Evolutionary conservation across 2,888 invertebrate genomes (phyloP).

Genomic region (Tridacna gigas): DNA sequence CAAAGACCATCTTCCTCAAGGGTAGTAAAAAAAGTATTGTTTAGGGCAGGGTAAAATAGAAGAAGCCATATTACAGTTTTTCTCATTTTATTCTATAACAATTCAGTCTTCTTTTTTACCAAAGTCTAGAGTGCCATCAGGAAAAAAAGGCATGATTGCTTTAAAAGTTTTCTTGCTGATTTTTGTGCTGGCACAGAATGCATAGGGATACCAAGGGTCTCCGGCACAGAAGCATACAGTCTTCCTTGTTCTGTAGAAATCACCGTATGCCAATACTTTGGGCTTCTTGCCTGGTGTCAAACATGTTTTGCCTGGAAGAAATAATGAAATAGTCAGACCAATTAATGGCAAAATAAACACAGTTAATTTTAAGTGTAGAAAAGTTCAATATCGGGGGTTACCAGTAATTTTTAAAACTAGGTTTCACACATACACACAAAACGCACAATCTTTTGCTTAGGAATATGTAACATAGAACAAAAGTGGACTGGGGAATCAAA

Average conservation of each 20-base stretch:
- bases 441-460: too few relatives aligned
- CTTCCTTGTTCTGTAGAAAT: background rate
- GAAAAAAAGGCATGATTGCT: background rate
- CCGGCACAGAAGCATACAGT: background rate
- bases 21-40: background rate
- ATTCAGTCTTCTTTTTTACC: constrained; percentile 3
- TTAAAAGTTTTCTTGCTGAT: background rate
- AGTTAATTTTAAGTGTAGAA: too few relatives aligned
- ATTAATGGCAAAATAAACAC: too few relatives aligned
- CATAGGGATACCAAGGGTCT: constrained; percentile 11
- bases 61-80: too few relatives aligned
- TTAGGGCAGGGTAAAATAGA: too few relatives aligned
- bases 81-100: too few relatives aligned
- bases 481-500: too few relatives aligned
- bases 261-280: background rate
- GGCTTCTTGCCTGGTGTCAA: background rate
- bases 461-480: too few relatives aligned
- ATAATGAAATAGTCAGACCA: background rate
- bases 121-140: background rate
- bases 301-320: constrained; percentile 1
- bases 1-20: background rate
- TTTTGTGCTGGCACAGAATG: constrained; percentile 6
- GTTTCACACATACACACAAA: too few relatives aligned
- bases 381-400: too few relatives aligned
- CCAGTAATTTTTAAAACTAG: too few relatives aligned